A percentile compares a stretch with the other conserved stretches of the same genome.
These are phyloP conservation scores for Oryzias melastigma DNA, from an alignment of 2,113 vertebrate species.

Conservation along the genomic window DNA sequence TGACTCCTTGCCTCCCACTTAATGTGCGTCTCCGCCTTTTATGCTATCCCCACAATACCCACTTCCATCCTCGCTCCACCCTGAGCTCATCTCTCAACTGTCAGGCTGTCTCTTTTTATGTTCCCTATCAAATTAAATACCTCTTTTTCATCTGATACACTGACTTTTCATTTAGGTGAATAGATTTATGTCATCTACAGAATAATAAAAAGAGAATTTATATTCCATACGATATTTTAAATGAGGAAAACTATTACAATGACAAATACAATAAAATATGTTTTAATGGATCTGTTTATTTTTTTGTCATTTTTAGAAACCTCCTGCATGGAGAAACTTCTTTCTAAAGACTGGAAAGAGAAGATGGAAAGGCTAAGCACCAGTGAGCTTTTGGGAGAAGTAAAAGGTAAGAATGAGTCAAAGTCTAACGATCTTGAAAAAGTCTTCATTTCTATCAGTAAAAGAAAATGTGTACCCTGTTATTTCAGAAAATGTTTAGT, in stretches of 20 bases:
- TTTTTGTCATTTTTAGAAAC: slow-evolving; percentile 79
- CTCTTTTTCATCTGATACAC: slow-evolving; percentile 19
- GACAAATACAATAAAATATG: not conserved
- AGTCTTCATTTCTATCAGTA: slow-evolving; percentile 45
- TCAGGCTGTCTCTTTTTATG: slow-evolving; percentile 49
- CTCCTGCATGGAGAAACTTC: slow-evolving; percentile 95
- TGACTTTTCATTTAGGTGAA: slow-evolving; percentile 19
- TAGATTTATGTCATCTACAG: slow-evolving; percentile 17
- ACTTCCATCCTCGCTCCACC: slow-evolving; percentile 49
- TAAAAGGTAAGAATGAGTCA: slow-evolving; percentile 87
- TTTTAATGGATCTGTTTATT: not conserved
- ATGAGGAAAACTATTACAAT: not conserved
- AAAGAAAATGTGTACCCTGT: slow-evolving; percentile 38
- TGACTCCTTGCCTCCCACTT: slow-evolving; percentile 77
- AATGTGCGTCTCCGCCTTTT: slow-evolving; percentile 67
- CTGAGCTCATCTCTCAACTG: slow-evolving; percentile 48
- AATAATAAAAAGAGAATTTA: slow-evolving; percentile 5
- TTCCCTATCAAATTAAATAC: slow-evolving; percentile 39
- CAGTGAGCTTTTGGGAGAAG: slow-evolving; percentile 94
- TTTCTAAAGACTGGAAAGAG: slow-evolving; percentile 99
- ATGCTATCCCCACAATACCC: slow-evolving; percentile 51
- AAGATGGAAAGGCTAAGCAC: slow-evolving; percentile 98
- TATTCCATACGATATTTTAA: not conserved
- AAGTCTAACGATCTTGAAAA: slow-evolving; percentile 12
- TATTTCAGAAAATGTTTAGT: slow-evolving; percentile 52